Base-by-base conservation (phyloP, 2,888 invertebrate species). In the Candidula unifasciata region DNA sequence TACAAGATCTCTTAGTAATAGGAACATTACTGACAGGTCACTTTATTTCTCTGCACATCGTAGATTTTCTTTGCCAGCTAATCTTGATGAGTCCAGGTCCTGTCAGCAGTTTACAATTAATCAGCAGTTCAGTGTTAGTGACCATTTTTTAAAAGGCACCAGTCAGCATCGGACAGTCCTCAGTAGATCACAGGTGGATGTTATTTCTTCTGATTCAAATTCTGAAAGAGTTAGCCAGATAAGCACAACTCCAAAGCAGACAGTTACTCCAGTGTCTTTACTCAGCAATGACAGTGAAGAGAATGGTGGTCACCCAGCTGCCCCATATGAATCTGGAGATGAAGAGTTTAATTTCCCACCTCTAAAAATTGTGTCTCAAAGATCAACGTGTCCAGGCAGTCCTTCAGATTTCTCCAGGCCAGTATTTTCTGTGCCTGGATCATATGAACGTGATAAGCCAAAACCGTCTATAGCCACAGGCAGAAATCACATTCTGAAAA, bases 291-390 rank as follows among this genome's bases (percentile, higher is more conserved):
- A 27, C 16, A 27, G 35, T 60, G 64, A 78, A 8, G 37, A 30
- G 35, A 37, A n/a, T 6, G 30, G 66, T n/a, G 24, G 18, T 78
- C 3, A 2, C 52, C 44, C 66, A 68, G 18, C 76, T 54, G 76
- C 54, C 30, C n/a, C 35, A 54, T 57, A 27, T 57, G 37, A 44
- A 21, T 81, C 83, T 30, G 76, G 16, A 10, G 66, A 64, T 69
- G 78, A 78, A 33, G 77, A 78, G 76, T 80, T 84, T 76, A 66
- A 33, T 30, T 84, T 81, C 54, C 84, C 84, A 10, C 80, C 80
- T 24, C 52, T 84, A 37, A 84, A 64, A 33, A 52, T 81, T 64
- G 84, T 74, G 10, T 79, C 83, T 3, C 80, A 80, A n/a, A 10
- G 21, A 8, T 6, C 33, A 33, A 18, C 13, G 1, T 33, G 33